Evolutionary conservation across 2,113 vertebrate species (phyloP), one percentile per base, ranked within the genome.

Genomic region (Trematocara unimaculatum): DNA sequence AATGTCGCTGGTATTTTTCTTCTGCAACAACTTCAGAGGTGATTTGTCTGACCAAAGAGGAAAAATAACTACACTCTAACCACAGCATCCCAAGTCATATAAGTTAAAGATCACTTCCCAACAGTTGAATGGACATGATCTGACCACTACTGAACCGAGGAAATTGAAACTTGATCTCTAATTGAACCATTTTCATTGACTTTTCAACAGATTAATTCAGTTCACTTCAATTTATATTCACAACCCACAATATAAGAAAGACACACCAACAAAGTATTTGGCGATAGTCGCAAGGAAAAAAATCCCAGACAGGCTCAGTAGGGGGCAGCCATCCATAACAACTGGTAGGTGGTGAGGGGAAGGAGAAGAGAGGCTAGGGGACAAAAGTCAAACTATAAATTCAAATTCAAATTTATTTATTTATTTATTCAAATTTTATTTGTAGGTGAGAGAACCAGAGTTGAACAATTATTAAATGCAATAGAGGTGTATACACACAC

Each of bases 31-130:
- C 8, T 31, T 79, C 33, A n/a, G 64, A 74, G 81, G 79, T 35
- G 79, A 89, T 78, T 45, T n/a, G 18, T 64, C 31, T 84, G 81
- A 55, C 47, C 81, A 78, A 81, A 88, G 81, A 79, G 62, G 74
- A 84, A 74, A 70, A 85, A 89, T 79, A 82, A 88, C 51, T 53
- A 83, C 64, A 56, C 84, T 26, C 81, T 79, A 79, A 58, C 79
- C 85, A 78, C 56, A 79, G 42, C 54, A 33, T 84, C 82, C 49
- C 70, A 85, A 88, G 77, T 83, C 84, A 83, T 90, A 79, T 84
- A 67, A 87, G 88, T 89, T 86, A 80, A 87, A 91, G 77, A 89
- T 55, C 26, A 31, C 79, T 33, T 64, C 70, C 79, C 42, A 78
- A 82, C 84, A 38, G 67, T 74, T 85, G 4, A 86, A 38, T 58